Evolutionary conservation across 2,113 vertebrate genomes (phyloP).

Genomic region (Edolisoma coerulescens): DNA sequence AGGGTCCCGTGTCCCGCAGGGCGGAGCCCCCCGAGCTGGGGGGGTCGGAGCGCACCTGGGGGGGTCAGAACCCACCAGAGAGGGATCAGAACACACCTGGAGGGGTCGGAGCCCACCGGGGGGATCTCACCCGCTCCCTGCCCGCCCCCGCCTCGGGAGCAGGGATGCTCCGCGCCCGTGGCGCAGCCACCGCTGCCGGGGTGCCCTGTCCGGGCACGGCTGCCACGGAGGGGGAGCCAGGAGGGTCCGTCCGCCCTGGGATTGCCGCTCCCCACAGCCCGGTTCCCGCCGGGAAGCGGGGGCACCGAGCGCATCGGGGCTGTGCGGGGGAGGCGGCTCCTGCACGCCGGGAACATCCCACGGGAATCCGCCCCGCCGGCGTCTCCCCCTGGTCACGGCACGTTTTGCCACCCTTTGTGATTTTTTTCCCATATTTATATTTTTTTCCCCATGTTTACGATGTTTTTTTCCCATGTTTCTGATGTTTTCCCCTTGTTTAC

Average conservation of each 20-base stretch:
- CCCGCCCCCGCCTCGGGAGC: background rate
- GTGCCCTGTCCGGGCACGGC: background rate
- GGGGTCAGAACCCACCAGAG: background rate
- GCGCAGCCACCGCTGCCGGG: fast-evolving
- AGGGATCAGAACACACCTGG: too few species aligned
- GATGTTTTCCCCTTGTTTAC: fast-evolving
- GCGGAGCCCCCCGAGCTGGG: background rate
- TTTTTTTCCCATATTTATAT: too few species aligned
- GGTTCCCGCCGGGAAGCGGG: background rate
- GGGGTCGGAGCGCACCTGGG: background rate
- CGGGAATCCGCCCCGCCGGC: background rate
- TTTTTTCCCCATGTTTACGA: too few species aligned
- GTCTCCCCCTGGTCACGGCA: fast-evolving
- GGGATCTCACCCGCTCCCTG: too few species aligned
- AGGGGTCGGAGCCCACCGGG: fast-evolving
- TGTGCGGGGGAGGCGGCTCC: background rate
- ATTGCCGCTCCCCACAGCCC: background rate
- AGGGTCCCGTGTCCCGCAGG: background rate
- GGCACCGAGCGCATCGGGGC: background rate
- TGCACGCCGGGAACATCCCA: fast-evolving
- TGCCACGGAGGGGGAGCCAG: too few species aligned
- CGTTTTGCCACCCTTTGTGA: fast-evolving
- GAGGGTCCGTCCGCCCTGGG: background rate
- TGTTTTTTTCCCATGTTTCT: background rate
- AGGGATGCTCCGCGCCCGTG: fast-evolving